Evolutionary conservation across 2,113 vertebrate genomes (phyloP).

Genomic region (Mobula hypostoma): DNA sequence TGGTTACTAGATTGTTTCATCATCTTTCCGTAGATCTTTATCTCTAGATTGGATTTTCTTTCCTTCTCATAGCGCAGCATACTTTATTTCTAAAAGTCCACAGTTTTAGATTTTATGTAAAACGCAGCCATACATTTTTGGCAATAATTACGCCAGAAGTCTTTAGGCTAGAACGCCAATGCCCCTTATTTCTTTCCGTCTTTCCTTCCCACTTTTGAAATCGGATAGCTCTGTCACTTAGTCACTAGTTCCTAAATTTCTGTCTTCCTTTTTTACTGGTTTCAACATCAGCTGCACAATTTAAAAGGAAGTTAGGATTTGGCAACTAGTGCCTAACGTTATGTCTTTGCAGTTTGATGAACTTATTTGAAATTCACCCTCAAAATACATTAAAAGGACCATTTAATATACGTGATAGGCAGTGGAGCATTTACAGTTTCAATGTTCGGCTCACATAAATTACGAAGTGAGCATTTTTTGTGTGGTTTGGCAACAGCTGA

Average conservation of each 20-base stretch:
- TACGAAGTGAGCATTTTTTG: neutral
- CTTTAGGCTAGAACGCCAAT: neutral
- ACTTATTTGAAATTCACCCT: neutral
- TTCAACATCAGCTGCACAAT: neutral
- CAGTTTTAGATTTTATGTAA: neutral
- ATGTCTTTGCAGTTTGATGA: neutral
- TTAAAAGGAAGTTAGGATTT: neutral
- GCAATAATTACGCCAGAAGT: neutral
- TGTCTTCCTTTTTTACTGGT: neutral
- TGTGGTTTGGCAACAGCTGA: neutral
- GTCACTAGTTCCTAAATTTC: neutral
- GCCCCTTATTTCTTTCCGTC: neutral
- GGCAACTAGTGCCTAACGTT: neutral
- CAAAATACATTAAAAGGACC: neutral
- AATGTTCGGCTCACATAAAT: neutral
- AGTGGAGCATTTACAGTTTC: neutral
- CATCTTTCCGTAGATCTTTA: neutral
- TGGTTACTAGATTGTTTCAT: neutral
- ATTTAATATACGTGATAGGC: neutral
- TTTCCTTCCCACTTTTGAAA: neutral
- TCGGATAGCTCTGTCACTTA: neutral
- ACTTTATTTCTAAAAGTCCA: neutral
- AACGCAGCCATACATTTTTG: neutral
- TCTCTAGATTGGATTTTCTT: neutral
- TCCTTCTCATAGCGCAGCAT: neutral